phyloP scores from a whole-genome alignment of 2,888 invertebrate species.

The Caenorhabditis macrosperma region DNA sequence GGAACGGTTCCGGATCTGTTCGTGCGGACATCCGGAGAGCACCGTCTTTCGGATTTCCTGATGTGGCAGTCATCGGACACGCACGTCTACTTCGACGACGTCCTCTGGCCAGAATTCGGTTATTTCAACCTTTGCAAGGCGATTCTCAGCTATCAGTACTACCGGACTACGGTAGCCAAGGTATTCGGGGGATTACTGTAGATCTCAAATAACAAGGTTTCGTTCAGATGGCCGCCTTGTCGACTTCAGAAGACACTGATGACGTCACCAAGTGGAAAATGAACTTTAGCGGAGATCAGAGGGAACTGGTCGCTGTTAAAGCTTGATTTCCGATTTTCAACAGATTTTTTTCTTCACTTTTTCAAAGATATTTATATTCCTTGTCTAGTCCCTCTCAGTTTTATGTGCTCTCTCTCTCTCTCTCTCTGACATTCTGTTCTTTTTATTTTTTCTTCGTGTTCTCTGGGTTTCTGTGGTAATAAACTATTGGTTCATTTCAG shows the following conservation, averaged over 20 bases:
- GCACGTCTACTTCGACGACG: slow-evolving; percentile 90
- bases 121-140: slow-evolving; percentile 92
- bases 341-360: slow-evolving; percentile 2
- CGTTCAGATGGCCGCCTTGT: slow-evolving; percentile 25
- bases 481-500: slow-evolving; percentile 14
- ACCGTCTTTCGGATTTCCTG: slow-evolving; percentile 92
- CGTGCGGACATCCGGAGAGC: slow-evolving; percentile 96
- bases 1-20: slow-evolving; percentile 88
- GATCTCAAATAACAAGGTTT: neutral
- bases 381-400: slow-evolving; percentile 33
- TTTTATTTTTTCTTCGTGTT: neutral
- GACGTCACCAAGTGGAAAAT: slow-evolving; percentile 17
- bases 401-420: neutral
- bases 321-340: slow-evolving; percentile 4
- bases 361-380: slow-evolving; percentile 7
- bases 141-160: slow-evolving; percentile 89
- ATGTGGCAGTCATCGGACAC: slow-evolving; percentile 92
- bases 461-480: neutral
- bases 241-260: neutral
- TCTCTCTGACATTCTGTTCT: neutral
- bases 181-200: neutral
- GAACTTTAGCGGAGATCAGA: slow-evolving; percentile 17
- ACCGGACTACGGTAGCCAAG: slow-evolving; percentile 51
- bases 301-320: slow-evolving; percentile 19
- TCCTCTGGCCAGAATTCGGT: slow-evolving; percentile 96